These are phyloP conservation scores for Adelges cooleyi DNA, from an alignment of 1,140 invertebrate genomes.

Conservation along the genomic window DNA sequence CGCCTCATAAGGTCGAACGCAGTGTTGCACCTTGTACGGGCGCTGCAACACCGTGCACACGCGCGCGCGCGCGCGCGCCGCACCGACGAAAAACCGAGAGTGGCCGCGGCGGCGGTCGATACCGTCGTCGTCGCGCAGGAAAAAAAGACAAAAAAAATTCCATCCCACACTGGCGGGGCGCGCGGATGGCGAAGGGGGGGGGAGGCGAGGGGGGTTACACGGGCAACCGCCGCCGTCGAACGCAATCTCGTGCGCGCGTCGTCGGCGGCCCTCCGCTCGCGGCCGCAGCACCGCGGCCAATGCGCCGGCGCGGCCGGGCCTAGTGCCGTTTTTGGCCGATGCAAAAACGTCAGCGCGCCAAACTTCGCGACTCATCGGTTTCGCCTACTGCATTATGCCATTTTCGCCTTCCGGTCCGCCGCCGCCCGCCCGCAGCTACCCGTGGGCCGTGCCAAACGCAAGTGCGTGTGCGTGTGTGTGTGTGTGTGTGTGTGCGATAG, in stretches of 20 bases:
- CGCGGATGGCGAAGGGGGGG: too few relatives aligned
- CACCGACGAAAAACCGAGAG: background rate
- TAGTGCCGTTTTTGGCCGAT: conserved; percentile 1
- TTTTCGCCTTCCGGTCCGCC: conserved; percentile 18
- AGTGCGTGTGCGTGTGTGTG: conserved; percentile 4
- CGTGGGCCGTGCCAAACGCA: too few relatives aligned
- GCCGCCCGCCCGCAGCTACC: too few relatives aligned
- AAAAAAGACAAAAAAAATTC: too few relatives aligned
- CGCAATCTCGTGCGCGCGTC: too few relatives aligned
- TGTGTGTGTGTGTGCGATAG: background rate
- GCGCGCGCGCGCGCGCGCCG: background rate
- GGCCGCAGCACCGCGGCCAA: too few relatives aligned
- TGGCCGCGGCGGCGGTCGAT: too few relatives aligned
- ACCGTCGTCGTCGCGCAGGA: background rate
- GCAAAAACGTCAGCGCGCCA: conserved; percentile 25
- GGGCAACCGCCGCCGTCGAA: too few relatives aligned
- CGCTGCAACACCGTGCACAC: conserved; percentile 21
- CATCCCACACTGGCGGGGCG: too few relatives aligned
- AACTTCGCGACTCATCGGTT: conserved; percentile 26
- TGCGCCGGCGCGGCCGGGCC: too few relatives aligned
- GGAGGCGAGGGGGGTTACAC: too few relatives aligned
- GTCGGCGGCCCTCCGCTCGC: too few relatives aligned
- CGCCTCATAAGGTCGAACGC: conserved; percentile 4
- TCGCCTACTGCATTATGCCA: conserved; percentile 21
- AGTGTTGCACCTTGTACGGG: conserved; percentile 23